phyloP scores from a whole-genome alignment of 2,113 vertebrate genomes.

The Callospermophilus lateralis region DNA sequence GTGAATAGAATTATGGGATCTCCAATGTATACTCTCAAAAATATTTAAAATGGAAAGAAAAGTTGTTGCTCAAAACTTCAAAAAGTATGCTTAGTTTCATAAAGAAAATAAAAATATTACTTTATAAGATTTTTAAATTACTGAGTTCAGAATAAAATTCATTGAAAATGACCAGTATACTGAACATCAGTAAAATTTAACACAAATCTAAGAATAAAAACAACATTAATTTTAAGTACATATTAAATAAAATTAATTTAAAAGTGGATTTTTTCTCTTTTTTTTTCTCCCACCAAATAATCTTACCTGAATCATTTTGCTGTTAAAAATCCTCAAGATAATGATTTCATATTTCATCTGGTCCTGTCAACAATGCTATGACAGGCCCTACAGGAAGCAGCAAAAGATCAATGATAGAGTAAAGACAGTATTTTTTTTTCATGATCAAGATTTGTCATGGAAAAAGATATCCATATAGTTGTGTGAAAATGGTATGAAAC shows the following conservation, averaged over 20 bases:
- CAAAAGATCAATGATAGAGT: constrained; percentile 84
- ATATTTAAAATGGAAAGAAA: constrained; percentile 39
- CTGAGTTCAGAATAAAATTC: constrained; percentile 51
- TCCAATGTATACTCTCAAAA: constrained; percentile 50
- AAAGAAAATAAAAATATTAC: not conserved
- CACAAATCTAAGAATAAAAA: not conserved
- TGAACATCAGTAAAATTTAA: constrained; percentile 59
- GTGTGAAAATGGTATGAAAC: constrained; percentile 44
- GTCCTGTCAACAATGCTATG: constrained; percentile 86
- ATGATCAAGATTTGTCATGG: constrained; percentile 80
- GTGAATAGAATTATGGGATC: not conserved
- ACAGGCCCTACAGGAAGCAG: constrained; percentile 88
- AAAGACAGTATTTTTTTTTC: constrained; percentile 78
- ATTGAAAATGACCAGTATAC: constrained; percentile 50
- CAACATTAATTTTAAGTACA: constrained; percentile 24
- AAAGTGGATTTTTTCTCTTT: constrained; percentile 83
- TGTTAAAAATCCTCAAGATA: constrained; percentile 88
- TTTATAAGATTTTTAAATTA: constrained; percentile 50
- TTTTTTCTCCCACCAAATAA: constrained; percentile 86
- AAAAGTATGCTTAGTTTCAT: constrained; percentile 52
- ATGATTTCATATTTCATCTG: constrained; percentile 87
- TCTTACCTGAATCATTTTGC: constrained; percentile 85
- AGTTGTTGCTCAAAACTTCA: constrained; percentile 39
- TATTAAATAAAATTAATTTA: constrained; percentile 73
- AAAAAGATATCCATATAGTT: constrained; percentile 38